Evolutionary conservation across 2,113 vertebrate species (phyloP).

Genomic region (Ellobius talpinus): DNA sequence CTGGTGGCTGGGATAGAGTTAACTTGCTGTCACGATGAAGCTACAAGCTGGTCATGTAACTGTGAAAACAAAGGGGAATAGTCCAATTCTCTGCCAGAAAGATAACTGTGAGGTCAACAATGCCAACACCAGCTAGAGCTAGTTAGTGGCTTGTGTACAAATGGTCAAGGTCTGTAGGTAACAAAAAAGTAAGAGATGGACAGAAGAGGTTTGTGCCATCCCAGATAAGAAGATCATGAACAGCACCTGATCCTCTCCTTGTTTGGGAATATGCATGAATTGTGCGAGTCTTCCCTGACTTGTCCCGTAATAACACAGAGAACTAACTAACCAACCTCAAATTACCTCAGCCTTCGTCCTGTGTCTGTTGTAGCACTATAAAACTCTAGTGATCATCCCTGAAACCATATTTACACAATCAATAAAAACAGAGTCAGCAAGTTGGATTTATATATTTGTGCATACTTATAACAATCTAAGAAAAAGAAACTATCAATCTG

Average conservation of each 20-base stretch:
- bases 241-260: neutral
- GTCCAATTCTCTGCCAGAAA: neutral
- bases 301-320: neutral
- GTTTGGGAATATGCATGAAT: neutral
- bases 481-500: neutral
- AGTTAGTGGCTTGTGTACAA: neutral
- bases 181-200: neutral
- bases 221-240: neutral
- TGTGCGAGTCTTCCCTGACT: neutral
- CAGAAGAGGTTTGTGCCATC: neutral
- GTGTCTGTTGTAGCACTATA: neutral
- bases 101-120: neutral
- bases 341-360: neutral
- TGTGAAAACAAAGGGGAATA: neutral
- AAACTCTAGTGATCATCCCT: neutral
- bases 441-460: neutral
- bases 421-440: neutral
- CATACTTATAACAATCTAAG: neutral
- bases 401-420: neutral
- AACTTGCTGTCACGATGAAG: neutral
- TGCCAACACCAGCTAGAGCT: neutral
- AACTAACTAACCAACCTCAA: neutral
- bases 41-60: neutral
- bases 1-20: neutral
- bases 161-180: neutral